Evolutionary conservation across 2,888 invertebrate species (phyloP).

Genomic region (Coenonympha glycerion): DNA sequence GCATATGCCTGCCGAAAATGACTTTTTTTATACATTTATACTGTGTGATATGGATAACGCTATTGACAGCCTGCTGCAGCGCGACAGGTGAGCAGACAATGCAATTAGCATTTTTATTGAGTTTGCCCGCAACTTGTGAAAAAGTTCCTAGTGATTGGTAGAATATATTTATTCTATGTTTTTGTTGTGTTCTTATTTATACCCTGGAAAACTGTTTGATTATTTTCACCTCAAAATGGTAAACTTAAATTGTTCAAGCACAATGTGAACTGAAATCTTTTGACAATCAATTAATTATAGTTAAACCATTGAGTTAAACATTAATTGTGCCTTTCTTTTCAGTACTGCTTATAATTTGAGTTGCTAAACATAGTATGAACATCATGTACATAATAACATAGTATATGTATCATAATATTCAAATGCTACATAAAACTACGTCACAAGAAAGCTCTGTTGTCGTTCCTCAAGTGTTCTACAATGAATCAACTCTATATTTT

Average conservation of each 20-base stretch:
- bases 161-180: background rate
- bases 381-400: no score
- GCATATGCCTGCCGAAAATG: conserved; percentile 60
- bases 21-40: conserved; percentile 73
- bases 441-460: conserved; percentile 2
- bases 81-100: conserved; percentile 65
- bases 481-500: conserved; percentile 24
- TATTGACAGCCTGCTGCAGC: conserved; percentile 58
- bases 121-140: conserved; percentile 46
- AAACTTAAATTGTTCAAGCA: background rate
- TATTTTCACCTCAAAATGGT: background rate
- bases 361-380: no score
- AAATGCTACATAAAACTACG: no score
- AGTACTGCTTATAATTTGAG: no score
- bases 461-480: conserved; percentile 3
- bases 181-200: background rate
- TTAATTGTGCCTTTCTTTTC: no score
- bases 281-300: no score
- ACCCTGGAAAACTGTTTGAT: no score
- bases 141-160: conserved; percentile 40
- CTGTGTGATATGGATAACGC: conserved; percentile 66
- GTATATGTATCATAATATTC: no score
- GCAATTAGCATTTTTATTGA: conserved; percentile 66
- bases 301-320: no score
- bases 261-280: background rate